Percentiles rank a stretch among this genome's conserved stretches.
Evolutionary conservation across 2,888 invertebrate species (phyloP).

Genomic region (Dione juno): DNA sequence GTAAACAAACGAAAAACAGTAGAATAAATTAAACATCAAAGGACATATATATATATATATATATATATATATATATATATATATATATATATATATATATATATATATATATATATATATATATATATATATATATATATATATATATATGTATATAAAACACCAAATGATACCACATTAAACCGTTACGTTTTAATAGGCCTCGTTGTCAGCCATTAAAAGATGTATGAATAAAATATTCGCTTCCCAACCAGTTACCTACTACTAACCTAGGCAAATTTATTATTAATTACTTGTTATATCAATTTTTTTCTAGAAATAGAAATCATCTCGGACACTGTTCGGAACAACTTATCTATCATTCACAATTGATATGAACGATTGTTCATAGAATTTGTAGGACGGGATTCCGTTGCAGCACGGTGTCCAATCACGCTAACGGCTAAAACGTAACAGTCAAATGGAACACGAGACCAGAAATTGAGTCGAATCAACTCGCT

Average conservation of each 20-base stretch:
- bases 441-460: slow-evolving; percentile 45
- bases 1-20: not conserved
- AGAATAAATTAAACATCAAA: not conserved
- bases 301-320: not conserved
- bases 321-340: not conserved
- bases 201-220: too few species aligned
- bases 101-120: too few species aligned
- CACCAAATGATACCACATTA: too few species aligned
- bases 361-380: slow-evolving; percentile 25
- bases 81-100: too few species aligned
- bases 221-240: too few species aligned
- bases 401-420: slow-evolving; percentile 43
- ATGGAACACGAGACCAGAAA: slow-evolving; percentile 47
- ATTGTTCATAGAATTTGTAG: slow-evolving; percentile 16
- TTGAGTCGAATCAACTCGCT: slow-evolving; percentile 50
- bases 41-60: not conserved
- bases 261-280: too few species aligned
- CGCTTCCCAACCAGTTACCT: too few species aligned
- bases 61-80: too few species aligned
- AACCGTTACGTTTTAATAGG: too few species aligned
- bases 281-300: too few species aligned
- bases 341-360: not conserved
- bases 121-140: too few species aligned
- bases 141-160: too few species aligned
- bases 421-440: slow-evolving; percentile 46